Conservation (phyloP, 2,113 vertebrate species). For the Chaetorhynchus papuensis region DNA sequence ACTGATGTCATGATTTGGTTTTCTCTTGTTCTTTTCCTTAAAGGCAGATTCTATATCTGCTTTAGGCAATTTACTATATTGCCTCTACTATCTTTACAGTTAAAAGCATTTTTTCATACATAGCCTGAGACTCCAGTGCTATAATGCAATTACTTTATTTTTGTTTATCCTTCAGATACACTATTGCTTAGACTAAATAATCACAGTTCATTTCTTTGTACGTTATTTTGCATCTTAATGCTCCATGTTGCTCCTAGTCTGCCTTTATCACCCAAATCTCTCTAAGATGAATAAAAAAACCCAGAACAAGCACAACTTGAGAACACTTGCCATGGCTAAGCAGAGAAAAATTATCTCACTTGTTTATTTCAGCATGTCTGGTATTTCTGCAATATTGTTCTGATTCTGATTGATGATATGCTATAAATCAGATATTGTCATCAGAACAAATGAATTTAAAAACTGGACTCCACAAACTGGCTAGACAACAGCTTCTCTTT, state of each 20-base stretch:
- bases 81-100: neutral
- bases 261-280: neutral
- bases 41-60: neutral
- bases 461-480: neutral
- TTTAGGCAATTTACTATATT: neutral
- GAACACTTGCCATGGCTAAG: neutral
- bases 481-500: neutral
- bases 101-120: neutral
- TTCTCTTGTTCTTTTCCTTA: neutral
- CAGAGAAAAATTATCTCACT: neutral
- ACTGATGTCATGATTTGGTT: neutral
- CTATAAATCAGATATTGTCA: neutral
- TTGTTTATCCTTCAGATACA: neutral
- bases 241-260: neutral
- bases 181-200: neutral
- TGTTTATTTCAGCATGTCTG: neutral
- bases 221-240: neutral
- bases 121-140: neutral
- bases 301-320: neutral
- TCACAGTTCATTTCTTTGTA: neutral
- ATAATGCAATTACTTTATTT: neutral
- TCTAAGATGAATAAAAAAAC: neutral
- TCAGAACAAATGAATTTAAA: neutral
- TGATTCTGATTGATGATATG: neutral
- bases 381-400: neutral